Evolutionary conservation across 2,113 vertebrate species (phyloP).

Genomic region (Aviceda subcristata): DNA sequence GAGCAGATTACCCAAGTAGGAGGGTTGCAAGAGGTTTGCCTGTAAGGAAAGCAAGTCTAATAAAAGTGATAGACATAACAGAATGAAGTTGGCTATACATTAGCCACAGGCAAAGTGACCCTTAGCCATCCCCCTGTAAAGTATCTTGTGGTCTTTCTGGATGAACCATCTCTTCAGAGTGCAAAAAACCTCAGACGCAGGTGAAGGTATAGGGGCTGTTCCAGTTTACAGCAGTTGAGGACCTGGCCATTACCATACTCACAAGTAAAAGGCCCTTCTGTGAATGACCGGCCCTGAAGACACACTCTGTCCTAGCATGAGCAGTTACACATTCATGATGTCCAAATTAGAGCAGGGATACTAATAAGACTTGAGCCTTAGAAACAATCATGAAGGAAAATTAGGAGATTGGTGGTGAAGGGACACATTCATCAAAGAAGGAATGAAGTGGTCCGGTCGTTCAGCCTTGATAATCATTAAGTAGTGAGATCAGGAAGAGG

Average conservation of each 20-base stretch:
- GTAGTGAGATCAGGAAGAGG: not conserved
- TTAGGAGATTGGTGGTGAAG: not conserved
- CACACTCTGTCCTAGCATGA: not conserved
- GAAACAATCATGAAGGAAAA: not conserved
- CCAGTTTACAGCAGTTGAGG: not conserved
- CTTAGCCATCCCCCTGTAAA: not conserved
- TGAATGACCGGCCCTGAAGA: not conserved
- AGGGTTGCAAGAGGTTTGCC: not conserved
- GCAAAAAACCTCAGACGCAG: not conserved
- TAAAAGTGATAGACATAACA: constrained; percentile 32
- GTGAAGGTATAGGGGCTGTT: not conserved
- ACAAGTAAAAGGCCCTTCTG: not conserved
- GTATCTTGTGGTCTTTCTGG: not conserved
- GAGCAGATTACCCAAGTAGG: constrained; percentile 21
- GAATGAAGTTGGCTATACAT: not conserved
- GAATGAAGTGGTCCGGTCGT: not conserved
- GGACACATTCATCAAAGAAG: not conserved
- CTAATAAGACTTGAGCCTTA: not conserved
- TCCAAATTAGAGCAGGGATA: not conserved
- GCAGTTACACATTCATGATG: not conserved
- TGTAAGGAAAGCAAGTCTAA: not conserved
- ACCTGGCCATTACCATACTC: not conserved
- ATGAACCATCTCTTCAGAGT: not conserved
- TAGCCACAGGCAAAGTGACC: not conserved
- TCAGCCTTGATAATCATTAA: not conserved